Evolutionary conservation across 2,888 invertebrate genomes (phyloP).

Genomic region (Drosophila mercatorum): DNA sequence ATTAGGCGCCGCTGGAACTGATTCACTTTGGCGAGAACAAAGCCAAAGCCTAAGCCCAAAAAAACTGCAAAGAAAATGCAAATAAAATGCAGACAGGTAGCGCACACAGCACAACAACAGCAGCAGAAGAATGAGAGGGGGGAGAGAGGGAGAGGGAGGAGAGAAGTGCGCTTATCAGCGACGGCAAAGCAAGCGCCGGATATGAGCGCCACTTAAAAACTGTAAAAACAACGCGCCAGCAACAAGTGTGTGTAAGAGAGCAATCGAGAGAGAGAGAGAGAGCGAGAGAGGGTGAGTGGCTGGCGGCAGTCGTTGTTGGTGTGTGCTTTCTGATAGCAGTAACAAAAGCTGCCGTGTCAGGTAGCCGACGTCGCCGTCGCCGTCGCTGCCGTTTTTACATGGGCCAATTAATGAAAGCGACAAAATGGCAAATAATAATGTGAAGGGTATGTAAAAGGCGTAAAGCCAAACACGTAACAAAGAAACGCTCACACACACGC

Average conservation of each 20-base stretch:
- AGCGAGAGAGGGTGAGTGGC: constrained; percentile 8
- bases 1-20: constrained; percentile 45
- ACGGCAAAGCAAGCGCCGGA: constrained; percentile 75
- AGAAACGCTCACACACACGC: not conserved
- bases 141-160: not conserved
- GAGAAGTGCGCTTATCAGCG: constrained; percentile 75
- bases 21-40: constrained; percentile 41
- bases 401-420: constrained; percentile 75
- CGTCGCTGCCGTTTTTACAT: constrained; percentile 54
- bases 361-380: constrained; percentile 47
- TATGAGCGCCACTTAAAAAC: constrained; percentile 81
- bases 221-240: constrained; percentile 70
- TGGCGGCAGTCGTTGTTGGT: constrained; percentile 21
- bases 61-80: constrained; percentile 35
- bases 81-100: constrained; percentile 55
- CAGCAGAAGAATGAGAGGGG: constrained; percentile 3
- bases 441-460: constrained; percentile 67
- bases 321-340: constrained; percentile 53
- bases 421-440: constrained; percentile 73
- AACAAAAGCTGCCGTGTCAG: constrained; percentile 65
- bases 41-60: constrained; percentile 46
- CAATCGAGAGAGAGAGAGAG: constrained; percentile 9
- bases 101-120: constrained; percentile 15
- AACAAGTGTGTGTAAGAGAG: constrained; percentile 64
- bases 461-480: constrained; percentile 54